Conservation (phyloP, 2,888 invertebrate species). For the Reticulitermes lucifugus region DNA sequence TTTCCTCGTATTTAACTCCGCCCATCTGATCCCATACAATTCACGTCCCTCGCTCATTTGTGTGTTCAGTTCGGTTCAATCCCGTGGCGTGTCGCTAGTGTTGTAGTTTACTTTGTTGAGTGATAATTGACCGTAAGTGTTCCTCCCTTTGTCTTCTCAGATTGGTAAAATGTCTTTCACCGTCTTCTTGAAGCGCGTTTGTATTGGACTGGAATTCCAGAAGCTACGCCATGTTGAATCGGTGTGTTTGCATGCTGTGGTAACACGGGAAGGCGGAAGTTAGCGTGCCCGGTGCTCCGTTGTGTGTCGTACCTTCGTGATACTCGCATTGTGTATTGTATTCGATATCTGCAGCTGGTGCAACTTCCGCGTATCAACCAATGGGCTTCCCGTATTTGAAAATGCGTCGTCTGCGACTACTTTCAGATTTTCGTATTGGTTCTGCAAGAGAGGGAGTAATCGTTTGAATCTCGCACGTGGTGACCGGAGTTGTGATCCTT, state of each 20-base stretch:
- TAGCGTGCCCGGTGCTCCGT: too few relatives aligned
- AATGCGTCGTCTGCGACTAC: neutral
- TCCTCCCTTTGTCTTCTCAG: neutral
- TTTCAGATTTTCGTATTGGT: neutral
- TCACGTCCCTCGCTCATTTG: neutral
- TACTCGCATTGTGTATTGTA: neutral
- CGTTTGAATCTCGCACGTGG: neutral
- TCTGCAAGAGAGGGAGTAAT: neutral
- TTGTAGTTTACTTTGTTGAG: neutral
- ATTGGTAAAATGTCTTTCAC: neutral
- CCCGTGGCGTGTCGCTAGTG: neutral
- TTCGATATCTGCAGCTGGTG: neutral
- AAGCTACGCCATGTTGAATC: neutral
- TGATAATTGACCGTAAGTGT: neutral
- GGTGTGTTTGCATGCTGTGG: neutral
- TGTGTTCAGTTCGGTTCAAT: neutral
- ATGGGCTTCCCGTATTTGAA: neutral
- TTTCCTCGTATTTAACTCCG: neutral
- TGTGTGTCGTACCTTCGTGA: neutral
- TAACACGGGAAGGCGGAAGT: too few relatives aligned
- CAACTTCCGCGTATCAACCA: neutral
- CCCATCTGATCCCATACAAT: neutral
- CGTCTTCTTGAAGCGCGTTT: neutral
- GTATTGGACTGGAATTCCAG: neutral
- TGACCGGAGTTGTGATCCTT: neutral